Evolutionary conservation across 1,140 invertebrate genomes (phyloP).

Genomic region (Meloidogyne floridensis): DNA sequence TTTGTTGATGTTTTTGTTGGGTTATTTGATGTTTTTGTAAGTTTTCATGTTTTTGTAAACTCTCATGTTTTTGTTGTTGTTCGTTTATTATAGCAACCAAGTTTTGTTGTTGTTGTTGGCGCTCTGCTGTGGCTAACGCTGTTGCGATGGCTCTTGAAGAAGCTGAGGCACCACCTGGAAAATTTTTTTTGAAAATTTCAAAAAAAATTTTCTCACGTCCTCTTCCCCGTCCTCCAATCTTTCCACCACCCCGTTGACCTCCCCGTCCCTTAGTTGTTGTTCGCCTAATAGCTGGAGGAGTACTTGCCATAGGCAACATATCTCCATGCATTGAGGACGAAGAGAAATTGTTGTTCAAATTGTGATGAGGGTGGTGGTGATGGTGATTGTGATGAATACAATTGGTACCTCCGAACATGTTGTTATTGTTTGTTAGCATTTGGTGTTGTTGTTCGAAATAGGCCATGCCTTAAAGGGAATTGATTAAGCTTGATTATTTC

Average conservation of each 20-base stretch:
- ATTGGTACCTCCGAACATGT: neutral
- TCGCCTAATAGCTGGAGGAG: neutral
- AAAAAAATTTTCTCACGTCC: neutral
- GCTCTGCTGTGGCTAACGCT: neutral
- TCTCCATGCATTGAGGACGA: neutral
- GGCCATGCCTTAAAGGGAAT: neutral
- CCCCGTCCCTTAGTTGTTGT: neutral
- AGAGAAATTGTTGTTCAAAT: neutral
- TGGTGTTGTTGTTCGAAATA: slow-evolving; percentile 14
- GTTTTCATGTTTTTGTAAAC: too few relatives aligned
- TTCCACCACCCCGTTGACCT: neutral
- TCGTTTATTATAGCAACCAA: neutral
- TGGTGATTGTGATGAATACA: neutral
- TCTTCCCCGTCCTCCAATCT: neutral
- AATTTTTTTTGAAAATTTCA: neutral
- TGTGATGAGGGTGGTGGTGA: neutral
- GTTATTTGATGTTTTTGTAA: neutral
- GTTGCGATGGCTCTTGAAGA: neutral
- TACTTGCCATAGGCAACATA: neutral
- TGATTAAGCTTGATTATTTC: too few relatives aligned
- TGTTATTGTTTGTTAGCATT: neutral
- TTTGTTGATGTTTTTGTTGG: neutral
- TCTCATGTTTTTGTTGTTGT: neutral
- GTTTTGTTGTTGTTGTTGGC: neutral
- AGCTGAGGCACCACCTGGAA: neutral